Evolutionary conservation across 2,888 invertebrate genomes (phyloP), one percentile per base, ranked within the genome.

Genomic region (Pristionchus mayeri): DNA sequence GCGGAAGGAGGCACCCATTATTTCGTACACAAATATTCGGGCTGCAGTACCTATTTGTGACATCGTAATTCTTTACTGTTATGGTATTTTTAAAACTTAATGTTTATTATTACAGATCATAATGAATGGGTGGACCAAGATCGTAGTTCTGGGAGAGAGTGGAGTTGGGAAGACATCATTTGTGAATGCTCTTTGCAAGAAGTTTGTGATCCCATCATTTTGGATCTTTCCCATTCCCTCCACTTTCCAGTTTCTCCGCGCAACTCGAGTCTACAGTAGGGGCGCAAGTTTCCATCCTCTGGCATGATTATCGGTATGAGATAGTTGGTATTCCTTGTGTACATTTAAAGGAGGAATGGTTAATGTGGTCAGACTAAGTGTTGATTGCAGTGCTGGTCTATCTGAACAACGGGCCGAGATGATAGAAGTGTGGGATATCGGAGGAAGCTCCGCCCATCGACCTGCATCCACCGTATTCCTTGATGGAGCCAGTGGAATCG

Each of bases 121-220:
- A 27, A 82, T 82, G 63, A 82, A 82, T 27, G 40, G 44, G 6
- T 60, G n/a, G n/a, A 82, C 63, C 13, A 96, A 97, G 93, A 95
- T 98, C 86, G 95, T 98, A 90, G 95, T 98, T 86, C 95, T 97
- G 86, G 97, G 97, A 80, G 97, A 98, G 94, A 96, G 96, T 87
- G 96, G 98, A 86, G 98, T 98, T 87, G 99, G 99, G 30, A 99
- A 99, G 94, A 97, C 98, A 6, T 97, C 97, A 0, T 94, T 98
- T 76, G 96, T 97, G 0, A 96, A 98, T 94, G 94, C 98, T 86
- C 96, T 98, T 89, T 96, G 97, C 87, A 90, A 89, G 48, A 87
- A 54, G 57, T 75, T 21, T 37, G 40, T 54, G 11, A 27, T 7
- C 13, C 63, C 27, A 18, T 34, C 27, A 27, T 18, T 63, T 9